These are phyloP conservation scores for Dasypolia templi DNA, from an alignment of 2,888 invertebrate genomes.

Conservation along the genomic window DNA sequence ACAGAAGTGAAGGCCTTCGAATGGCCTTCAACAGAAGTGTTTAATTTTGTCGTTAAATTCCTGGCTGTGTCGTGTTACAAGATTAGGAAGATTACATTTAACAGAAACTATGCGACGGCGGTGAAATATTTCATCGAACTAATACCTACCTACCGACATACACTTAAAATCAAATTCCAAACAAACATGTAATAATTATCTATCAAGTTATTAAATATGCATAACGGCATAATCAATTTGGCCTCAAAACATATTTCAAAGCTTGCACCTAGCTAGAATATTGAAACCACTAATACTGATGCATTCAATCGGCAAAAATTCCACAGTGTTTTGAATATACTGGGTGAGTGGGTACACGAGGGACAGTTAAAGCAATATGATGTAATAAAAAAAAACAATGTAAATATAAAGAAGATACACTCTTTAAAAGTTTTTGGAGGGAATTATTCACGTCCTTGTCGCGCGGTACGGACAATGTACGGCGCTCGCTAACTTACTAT, in stretches of 20 bases:
- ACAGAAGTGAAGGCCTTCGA: not conserved
- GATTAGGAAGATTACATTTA: not conserved
- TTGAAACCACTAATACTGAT: constrained; percentile 42
- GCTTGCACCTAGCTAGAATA: constrained; percentile 26
- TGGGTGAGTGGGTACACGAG: not conserved
- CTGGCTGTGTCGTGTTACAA: not conserved
- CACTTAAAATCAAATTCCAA: constrained; percentile 12
- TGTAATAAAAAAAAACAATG: no score
- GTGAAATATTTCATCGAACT: not conserved
- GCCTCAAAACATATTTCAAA: constrained; percentile 33
- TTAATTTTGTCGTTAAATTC: not conserved
- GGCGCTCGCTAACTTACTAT: no score
- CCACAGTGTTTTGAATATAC: constrained; percentile 9
- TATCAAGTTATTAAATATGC: constrained; percentile 15
- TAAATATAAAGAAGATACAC: not conserved
- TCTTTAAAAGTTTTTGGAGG: no score
- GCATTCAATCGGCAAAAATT: constrained; percentile 26
- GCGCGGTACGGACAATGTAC: no score
- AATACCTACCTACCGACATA: not conserved
- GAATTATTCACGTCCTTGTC: no score
- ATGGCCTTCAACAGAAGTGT: no score
- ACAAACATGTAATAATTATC: not conserved
- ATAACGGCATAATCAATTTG: constrained; percentile 28
- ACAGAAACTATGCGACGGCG: not conserved
- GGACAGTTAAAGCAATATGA: not conserved